These are phyloP conservation scores for Cercopithecus diana DNA, from an alignment of 2,797 vertebrate genomes.

Conservation along the genomic window DNA sequence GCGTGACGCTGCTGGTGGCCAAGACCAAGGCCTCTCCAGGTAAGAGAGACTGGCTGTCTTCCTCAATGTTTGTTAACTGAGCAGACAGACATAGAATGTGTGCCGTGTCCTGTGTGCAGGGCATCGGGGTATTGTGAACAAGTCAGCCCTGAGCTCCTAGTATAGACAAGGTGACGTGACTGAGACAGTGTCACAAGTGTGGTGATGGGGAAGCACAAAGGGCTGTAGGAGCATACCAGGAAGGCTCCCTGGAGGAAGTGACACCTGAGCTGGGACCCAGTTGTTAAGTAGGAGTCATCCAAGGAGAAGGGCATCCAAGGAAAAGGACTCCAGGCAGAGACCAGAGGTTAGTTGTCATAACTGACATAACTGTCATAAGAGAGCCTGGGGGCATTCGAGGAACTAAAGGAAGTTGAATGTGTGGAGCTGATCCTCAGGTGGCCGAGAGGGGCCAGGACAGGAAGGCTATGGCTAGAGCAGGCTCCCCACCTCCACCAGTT, in stretches of 20 bases:
- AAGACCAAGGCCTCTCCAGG: constrained; percentile 90
- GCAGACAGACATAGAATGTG: not conserved
- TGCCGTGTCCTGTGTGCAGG: not conserved
- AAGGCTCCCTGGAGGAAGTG: not conserved
- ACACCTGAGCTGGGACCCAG: not conserved
- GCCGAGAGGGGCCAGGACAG: not conserved
- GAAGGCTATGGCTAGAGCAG: not conserved
- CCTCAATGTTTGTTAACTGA: not conserved
- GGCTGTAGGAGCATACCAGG: not conserved
- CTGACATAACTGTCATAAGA: not conserved
- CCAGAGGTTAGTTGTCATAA: too few relatives aligned
- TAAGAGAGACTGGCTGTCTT: constrained; percentile 63
- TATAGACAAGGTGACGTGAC: not conserved
- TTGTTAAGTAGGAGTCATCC: not conserved
- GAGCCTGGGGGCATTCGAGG: not conserved
- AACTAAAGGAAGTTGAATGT: not conserved
- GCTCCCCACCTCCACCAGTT: not conserved
- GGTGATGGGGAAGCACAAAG: not conserved
- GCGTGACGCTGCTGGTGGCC: constrained; percentile 88
- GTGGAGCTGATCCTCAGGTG: not conserved
- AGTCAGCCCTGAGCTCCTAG: not conserved
- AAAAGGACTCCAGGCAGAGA: not conserved
- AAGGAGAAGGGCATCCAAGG: not conserved
- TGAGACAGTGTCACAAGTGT: too few relatives aligned
- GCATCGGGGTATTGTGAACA: not conserved